A percentile compares a stretch with the other conserved stretches of the same genome.
Conservation (phyloP, 53 echinoderm and acorn worm genomes). For the Glandiceps talaboti region DNA sequence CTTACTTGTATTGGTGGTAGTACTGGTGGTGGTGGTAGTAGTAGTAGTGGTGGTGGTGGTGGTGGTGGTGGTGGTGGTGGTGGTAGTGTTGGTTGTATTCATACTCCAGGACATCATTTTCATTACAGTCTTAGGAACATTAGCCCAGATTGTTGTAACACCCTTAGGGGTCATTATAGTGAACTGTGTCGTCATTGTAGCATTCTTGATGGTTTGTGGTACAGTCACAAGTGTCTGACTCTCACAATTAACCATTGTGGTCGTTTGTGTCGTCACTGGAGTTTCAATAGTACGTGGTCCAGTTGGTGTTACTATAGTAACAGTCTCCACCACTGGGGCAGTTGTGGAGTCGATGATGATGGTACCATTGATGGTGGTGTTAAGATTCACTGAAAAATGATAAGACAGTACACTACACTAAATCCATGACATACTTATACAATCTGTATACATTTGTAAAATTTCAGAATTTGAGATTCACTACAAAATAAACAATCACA, state of each 20-base stretch:
- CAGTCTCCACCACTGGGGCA: neutral
- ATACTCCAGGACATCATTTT: too few species aligned
- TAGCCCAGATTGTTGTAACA: neutral
- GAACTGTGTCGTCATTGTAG: neutral
- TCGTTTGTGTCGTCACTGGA: neutral
- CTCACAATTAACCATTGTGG: too few species aligned
- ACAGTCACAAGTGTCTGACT: neutral
- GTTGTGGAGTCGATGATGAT: constrained; percentile 8
- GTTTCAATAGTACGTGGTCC: neutral
- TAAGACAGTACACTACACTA: too few species aligned
- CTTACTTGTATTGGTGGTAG: constrained; percentile 7
- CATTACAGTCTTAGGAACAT: neutral
- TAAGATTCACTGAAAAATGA: constrained; percentile 13
- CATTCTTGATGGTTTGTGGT: neutral
- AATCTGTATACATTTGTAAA: too few species aligned
- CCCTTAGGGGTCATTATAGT: neutral
- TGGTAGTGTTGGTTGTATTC: constrained; percentile 8
- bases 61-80: too few species aligned
- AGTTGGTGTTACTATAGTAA: neutral
- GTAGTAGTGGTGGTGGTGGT: too few species aligned
- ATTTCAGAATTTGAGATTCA: too few species aligned
- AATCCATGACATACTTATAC: too few species aligned
- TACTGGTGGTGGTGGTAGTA: neutral
- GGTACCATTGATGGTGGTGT: constrained; percentile 10
- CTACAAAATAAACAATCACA: too few species aligned